Evolutionary conservation across 37 sponge, comb jelly and placozoan species (phyloP).

Genomic region (Aplysina aerophoba): DNA sequence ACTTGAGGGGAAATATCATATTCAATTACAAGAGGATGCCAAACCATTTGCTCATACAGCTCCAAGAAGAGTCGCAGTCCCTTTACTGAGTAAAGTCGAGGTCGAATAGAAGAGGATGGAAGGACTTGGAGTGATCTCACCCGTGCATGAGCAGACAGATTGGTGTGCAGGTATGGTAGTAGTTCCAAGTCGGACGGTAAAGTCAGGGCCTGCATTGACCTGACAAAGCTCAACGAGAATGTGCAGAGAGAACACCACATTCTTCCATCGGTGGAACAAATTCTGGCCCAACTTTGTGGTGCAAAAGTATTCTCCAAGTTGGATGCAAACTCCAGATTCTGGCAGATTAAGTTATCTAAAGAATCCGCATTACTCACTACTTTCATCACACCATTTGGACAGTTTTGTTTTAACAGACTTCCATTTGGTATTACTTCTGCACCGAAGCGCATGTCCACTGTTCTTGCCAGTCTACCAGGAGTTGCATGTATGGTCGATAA

Average conservation of each 20-base stretch:
- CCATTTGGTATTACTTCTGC: constrained; percentile 62
- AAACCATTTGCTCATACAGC: constrained; percentile 34
- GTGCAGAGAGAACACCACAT: constrained; percentile 51
- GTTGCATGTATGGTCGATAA: constrained; percentile 53
- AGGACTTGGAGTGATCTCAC: constrained; percentile 35
- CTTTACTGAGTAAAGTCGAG: constrained; percentile 46
- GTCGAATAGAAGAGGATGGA: constrained; percentile 61
- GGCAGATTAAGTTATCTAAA: constrained; percentile 55
- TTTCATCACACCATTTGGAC: constrained; percentile 64
- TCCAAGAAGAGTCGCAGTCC: constrained; percentile 45
- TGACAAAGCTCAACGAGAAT: constrained; percentile 51
- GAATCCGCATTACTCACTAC: constrained; percentile 51
- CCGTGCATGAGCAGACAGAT: constrained; percentile 41
- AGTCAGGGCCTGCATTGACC: constrained; percentile 59
- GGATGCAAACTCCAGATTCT: constrained; percentile 62
- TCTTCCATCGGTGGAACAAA: constrained; percentile 60
- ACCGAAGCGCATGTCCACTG: constrained; percentile 37
- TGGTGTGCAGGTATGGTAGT: constrained; percentile 68
- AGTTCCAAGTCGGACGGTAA: constrained; percentile 34
- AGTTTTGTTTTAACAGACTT: constrained; percentile 49
- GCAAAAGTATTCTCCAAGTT: constrained; percentile 56
- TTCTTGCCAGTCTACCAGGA: constrained; percentile 30
- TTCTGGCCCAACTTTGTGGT: constrained; percentile 37
- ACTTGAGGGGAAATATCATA: constrained; percentile 39
- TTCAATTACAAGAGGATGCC: constrained; percentile 32